phyloP scores from a whole-genome alignment of 2,797 vertebrate genomes.

The Gymnocypris eckloni region DNA sequence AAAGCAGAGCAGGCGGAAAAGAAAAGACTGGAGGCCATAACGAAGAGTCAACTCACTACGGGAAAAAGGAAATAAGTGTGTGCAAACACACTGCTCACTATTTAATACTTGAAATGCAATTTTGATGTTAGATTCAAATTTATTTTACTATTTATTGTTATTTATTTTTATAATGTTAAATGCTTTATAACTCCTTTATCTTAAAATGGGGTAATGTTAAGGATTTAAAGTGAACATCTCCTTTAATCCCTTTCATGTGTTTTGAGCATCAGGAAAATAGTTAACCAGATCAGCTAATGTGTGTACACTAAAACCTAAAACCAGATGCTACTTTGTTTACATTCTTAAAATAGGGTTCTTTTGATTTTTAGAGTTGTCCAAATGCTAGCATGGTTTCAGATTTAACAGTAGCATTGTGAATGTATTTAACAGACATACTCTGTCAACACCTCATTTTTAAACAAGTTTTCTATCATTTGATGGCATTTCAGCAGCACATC shows the following conservation, averaged over 20 bases:
- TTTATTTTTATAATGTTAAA: constrained; percentile 62
- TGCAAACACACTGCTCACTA: constrained; percentile 27
- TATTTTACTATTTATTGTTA: constrained; percentile 80
- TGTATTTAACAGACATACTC: constrained; percentile 65
- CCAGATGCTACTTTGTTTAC: constrained; percentile 11
- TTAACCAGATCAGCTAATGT: constrained; percentile 7
- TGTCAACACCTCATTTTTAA: constrained; percentile 42
- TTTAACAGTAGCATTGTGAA: constrained; percentile 54
- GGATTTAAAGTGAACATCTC: not conserved
- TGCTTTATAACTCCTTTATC: not conserved
- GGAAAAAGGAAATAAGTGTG: constrained; percentile 72
- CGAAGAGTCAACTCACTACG: constrained; percentile 71
- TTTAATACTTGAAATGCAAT: constrained; percentile 75
- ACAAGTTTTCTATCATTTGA: constrained; percentile 44
- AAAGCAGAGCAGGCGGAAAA: constrained; percentile 89
- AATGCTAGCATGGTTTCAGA: not conserved
- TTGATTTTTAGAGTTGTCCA: not conserved
- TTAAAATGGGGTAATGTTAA: not conserved
- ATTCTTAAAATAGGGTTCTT: constrained; percentile 3
- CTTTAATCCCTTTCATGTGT: not conserved
- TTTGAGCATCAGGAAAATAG: not conserved
- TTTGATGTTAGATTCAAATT: constrained; percentile 65
- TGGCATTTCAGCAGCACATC: not conserved
- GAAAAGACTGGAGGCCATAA: constrained; percentile 78
- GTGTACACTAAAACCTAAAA: constrained; percentile 37